Conservation (phyloP, 2,113 vertebrate species). For the Ciconia stormi region DNA sequence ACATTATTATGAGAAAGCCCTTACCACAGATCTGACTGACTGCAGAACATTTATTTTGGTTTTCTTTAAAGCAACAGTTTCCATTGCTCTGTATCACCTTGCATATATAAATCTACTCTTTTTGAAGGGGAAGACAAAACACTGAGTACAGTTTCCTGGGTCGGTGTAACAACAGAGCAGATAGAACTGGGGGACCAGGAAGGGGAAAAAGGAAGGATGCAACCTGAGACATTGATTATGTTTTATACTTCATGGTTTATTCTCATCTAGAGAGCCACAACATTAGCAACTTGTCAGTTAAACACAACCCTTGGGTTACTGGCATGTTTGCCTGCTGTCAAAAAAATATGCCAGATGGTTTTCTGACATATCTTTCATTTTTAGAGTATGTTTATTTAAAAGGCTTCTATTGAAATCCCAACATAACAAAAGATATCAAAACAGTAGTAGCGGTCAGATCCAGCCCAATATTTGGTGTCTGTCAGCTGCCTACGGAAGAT, state of each 20-base stretch:
- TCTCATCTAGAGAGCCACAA: background rate
- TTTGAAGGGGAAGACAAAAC: accelerated
- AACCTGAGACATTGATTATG: background rate
- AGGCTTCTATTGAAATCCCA: background rate
- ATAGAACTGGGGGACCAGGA: background rate
- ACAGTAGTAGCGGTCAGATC: background rate
- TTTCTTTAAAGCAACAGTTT: background rate
- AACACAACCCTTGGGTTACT: background rate
- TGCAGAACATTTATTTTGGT: background rate
- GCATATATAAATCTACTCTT: background rate
- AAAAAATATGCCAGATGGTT: background rate
- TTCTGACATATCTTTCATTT: background rate
- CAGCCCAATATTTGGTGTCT: background rate
- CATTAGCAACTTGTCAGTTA: background rate
- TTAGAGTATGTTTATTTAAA: background rate
- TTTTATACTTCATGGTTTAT: background rate
- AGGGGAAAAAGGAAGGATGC: background rate
- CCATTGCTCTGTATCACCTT: background rate
- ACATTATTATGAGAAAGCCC: background rate
- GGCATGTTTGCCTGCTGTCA: background rate
- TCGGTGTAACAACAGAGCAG: background rate
- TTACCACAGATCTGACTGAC: background rate
- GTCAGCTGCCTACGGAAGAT: background rate
- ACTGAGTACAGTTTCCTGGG: background rate
- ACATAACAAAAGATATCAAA: background rate